These are phyloP conservation scores for Eubucco bourcierii DNA, from an alignment of 2,113 vertebrate genomes.

Conservation along the genomic window DNA sequence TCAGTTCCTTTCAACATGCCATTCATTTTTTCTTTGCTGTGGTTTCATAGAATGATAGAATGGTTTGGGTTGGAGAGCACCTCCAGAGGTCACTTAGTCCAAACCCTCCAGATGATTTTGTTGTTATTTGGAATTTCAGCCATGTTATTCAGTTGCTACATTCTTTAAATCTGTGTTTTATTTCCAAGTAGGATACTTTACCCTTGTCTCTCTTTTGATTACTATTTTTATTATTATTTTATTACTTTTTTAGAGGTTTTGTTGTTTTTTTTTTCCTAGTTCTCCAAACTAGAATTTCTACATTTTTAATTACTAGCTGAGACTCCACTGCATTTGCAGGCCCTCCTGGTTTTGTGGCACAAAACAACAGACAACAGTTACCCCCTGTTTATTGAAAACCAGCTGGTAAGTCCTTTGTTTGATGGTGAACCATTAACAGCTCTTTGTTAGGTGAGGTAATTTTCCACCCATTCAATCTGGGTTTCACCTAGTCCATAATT, in stretches of 20 bases:
- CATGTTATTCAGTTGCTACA: neutral
- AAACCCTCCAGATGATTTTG: neutral
- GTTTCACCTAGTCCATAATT: neutral
- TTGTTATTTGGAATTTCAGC: neutral
- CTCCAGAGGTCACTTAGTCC: too few relatives aligned
- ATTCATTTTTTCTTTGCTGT: neutral
- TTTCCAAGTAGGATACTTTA: neutral
- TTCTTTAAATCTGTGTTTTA: neutral
- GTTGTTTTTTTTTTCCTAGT: neutral
- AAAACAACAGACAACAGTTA: accelerated
- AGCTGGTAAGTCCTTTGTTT: neutral
- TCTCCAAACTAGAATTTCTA: neutral
- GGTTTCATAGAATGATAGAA: neutral
- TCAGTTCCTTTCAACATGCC: neutral
- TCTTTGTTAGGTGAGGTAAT: neutral
- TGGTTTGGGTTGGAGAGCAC: too few relatives aligned
- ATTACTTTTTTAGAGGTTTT: neutral
- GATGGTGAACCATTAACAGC: neutral
- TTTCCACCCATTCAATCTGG: neutral
- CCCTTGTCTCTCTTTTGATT: neutral
- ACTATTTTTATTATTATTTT: neutral
- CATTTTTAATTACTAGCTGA: neutral
- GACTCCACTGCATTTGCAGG: neutral
- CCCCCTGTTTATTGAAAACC: neutral
- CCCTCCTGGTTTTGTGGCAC: neutral